Conservation (phyloP, 2,888 invertebrate species). For the Rotaria magnacalcarata region DNA sequence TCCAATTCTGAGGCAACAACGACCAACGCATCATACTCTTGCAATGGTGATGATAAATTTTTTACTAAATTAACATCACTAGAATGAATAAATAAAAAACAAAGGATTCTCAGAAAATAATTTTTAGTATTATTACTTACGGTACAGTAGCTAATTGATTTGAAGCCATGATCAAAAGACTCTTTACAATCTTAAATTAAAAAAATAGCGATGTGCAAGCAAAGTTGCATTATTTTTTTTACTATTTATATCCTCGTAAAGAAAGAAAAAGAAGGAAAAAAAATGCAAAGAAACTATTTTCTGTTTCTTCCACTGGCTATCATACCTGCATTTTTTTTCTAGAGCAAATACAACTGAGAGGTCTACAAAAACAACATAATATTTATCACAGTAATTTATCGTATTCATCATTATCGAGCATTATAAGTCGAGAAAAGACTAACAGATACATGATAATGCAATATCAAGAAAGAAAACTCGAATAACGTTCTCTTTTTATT, state of each 20-base stretch:
- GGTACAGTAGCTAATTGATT: background rate
- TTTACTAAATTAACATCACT: background rate
- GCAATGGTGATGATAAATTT: background rate
- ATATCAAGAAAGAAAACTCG: background rate
- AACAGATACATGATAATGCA: background rate
- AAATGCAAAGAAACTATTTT: background rate
- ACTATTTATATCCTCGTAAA: background rate
- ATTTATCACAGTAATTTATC: background rate
- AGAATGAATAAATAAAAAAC: background rate
- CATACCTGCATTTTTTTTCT: background rate
- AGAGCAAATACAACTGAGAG: background rate
- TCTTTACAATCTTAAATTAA: background rate
- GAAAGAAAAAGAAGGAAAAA: background rate
- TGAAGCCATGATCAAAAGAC: background rate
- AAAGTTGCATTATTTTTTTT: background rate
- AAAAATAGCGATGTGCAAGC: background rate
- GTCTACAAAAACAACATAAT: background rate
- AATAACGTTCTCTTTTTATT: background rate
- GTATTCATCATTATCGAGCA: slow-evolving; percentile 1
- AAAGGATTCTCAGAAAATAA: background rate
- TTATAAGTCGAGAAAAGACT: background rate
- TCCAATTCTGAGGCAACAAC: background rate
- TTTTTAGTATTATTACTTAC: background rate
- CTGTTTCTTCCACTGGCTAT: background rate
- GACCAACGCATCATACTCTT: background rate